phyloP scores from a whole-genome alignment of 1,140 invertebrate genomes.

The Lutraria rhynchaena region DNA sequence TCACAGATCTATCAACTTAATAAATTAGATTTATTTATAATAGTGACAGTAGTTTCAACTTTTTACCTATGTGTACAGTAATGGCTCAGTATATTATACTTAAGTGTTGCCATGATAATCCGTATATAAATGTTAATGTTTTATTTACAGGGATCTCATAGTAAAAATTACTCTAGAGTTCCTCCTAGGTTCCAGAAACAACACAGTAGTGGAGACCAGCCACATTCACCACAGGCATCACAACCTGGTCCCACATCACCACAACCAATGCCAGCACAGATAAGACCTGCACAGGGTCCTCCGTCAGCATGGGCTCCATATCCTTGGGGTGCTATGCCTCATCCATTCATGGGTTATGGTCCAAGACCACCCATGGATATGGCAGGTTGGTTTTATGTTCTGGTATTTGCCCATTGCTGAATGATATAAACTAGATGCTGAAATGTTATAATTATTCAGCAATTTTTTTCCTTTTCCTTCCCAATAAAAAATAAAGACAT shows the following conservation, averaged over 20 bases:
- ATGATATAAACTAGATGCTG: no score
- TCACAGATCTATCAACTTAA: no score
- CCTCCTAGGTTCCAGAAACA: conserved; percentile 93
- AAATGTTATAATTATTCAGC: no score
- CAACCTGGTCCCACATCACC: conserved; percentile 66
- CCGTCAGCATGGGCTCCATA: conserved; percentile 76
- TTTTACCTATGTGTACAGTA: no score
- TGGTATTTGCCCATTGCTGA: no score
- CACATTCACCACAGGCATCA: conserved; percentile 50
- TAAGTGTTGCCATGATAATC: no score
- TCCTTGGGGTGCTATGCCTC: conserved; percentile 78
- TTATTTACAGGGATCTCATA: conserved; percentile 44
- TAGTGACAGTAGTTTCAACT: no score
- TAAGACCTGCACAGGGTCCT: conserved; percentile 75
- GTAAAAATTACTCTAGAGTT: conserved; percentile 78
- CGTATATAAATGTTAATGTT: no score
- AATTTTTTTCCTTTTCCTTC: no score
- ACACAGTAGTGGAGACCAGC: conserved; percentile 69
- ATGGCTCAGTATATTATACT: no score
- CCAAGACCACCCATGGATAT: conserved; percentile 79
- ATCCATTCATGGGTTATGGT: conserved; percentile 75
- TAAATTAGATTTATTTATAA: no score
- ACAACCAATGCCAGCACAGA: conserved; percentile 68
- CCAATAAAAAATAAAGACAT: no score
- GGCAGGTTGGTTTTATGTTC: conserved; percentile 67